These are phyloP conservation scores for Sigmodon hispidus DNA, from an alignment of 2,113 vertebrate species.

Conservation along the genomic window DNA sequence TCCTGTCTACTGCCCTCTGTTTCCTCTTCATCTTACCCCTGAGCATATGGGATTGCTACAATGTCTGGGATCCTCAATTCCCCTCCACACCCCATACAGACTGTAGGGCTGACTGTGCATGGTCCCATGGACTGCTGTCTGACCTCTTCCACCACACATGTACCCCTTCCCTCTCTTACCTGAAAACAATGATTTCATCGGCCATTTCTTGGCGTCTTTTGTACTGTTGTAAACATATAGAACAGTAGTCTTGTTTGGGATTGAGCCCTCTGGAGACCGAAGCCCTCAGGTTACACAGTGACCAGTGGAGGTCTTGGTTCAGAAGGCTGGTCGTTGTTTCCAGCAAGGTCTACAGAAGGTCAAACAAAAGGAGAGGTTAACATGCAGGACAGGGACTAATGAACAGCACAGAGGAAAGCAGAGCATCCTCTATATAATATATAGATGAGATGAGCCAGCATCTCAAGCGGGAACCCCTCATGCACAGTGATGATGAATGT, in stretches of 20 bases:
- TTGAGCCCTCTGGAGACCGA: constrained; percentile 94
- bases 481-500: background rate
- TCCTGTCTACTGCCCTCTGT: background rate
- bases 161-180: constrained; percentile 84
- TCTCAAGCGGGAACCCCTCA: background rate
- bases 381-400: background rate
- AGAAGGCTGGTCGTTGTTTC: constrained; percentile 96
- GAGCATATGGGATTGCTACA: background rate
- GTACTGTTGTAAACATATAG: constrained; percentile 97
- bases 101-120: background rate
- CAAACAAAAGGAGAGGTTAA: constrained; percentile 56
- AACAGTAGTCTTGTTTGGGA: constrained; percentile 96
- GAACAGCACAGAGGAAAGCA: background rate
- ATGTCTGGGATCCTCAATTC: background rate
- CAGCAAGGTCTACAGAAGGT: constrained; percentile 90
- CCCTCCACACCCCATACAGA: background rate
- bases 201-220: constrained; percentile 92
- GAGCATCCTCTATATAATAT: background rate
- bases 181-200: constrained; percentile 97
- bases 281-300: constrained; percentile 94
- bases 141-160: background rate
- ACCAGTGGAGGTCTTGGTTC: constrained; percentile 98
- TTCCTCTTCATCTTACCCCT: background rate
- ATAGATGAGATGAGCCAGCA: background rate
- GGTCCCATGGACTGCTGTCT: background rate